Evolutionary conservation across 2,888 invertebrate species (phyloP), one percentile per base, ranked within the genome.

Genomic region (Sturmia bella): DNA sequence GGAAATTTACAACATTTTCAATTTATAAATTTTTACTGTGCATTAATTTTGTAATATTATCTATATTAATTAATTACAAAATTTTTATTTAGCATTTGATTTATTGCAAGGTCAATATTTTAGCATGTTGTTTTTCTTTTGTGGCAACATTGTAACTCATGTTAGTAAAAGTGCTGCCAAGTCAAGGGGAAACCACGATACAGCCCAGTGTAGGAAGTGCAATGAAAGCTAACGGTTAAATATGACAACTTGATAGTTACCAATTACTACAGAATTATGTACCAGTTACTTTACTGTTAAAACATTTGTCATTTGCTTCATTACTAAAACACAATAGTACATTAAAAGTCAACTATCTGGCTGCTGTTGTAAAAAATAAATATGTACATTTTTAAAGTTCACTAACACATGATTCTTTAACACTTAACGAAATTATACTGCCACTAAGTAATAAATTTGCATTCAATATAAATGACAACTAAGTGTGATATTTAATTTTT

Each of bases 341-440:
- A 75, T 50, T 69, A 57, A 7, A 72, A 72, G 9, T 17, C 59
- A 59, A 24, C 50, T 69, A 50, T 61, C 32, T 63, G 61, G 52
- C 69, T 43, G 45, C 43, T 68, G 43, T 76, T 43, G 52, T 15
- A 45, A 68, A 68, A n/a, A 68, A 75, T n/a, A 48, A 54, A 45
- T 63, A 73, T 13, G 3, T 48, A 5, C 17, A 13, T 56, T 45
- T 73, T 21, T 27, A 73, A 54, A 68, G 50, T 61, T 73, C 61
- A 57, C 69, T 63, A 74, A 64, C 43, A 64, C 43, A 68, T 56
- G 13, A 13, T 64, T 59, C 48, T n/a, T 19, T 24, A 73, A 12
- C 24, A 39, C 32, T 78, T 48, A 24, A 56, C 41, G 15, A 73
- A 68, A 0, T 5, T 3, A 37, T 41, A 68, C 19, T 73, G 68